Percentiles rank a stretch among this genome's conserved stretches.
Evolutionary conservation across 1,140 invertebrate genomes (phyloP).

Genomic region (Paracyclopina nana): DNA sequence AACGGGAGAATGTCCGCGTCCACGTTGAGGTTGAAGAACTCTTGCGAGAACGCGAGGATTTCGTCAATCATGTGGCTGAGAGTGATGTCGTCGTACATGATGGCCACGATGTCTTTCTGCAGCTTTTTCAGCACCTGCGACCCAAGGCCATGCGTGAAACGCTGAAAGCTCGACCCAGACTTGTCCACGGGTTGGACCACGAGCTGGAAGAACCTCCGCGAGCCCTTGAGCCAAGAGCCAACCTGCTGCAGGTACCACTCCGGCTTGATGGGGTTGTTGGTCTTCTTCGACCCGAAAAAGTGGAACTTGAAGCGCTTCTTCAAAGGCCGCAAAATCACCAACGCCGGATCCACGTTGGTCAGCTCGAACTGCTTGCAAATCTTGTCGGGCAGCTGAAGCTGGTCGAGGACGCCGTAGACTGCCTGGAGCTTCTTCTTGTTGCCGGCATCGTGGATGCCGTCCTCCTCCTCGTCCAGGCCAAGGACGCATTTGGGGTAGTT

Average conservation of each 20-base stretch:
- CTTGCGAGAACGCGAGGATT: conserved; percentile 1
- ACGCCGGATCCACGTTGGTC: too few relatives aligned
- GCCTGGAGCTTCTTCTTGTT: too few relatives aligned
- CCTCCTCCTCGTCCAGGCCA: too few relatives aligned
- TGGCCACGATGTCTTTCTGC: neutral
- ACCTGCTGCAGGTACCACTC: conserved; percentile 14
- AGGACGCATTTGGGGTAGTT: too few relatives aligned
- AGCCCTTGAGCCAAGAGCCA: neutral
- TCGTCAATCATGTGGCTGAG: conserved; percentile 10
- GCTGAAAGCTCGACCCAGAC: too few relatives aligned
- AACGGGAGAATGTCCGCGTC: neutral
- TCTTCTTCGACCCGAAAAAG: conserved; percentile 11
- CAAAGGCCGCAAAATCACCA: conserved; percentile 7
- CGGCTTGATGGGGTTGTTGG: conserved; percentile 6
- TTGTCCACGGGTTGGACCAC: neutral
- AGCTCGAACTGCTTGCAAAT: too few relatives aligned
- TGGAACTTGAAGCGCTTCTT: conserved; percentile 12
- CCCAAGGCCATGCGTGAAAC: neutral
- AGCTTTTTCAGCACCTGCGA: neutral
- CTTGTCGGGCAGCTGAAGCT: too few relatives aligned
- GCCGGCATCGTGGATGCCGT: too few relatives aligned
- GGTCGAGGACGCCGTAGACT: too few relatives aligned
- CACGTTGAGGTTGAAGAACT: neutral
- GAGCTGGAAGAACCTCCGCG: neutral
- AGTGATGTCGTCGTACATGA: neutral